phyloP scores from a whole-genome alignment of 2,113 vertebrate species.

The Pangasianodon gigas region DNA sequence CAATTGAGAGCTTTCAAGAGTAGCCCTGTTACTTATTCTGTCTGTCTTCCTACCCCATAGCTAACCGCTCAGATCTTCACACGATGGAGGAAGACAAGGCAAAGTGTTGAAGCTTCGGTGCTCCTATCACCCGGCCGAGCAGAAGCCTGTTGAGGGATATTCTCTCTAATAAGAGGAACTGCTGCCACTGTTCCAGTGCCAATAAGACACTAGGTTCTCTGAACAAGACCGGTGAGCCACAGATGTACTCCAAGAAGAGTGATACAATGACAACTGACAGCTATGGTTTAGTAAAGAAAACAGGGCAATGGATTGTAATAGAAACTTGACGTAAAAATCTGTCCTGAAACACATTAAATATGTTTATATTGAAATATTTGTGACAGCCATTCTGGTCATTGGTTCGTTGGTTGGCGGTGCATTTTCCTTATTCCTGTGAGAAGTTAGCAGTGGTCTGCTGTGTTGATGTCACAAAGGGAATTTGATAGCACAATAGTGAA shows the following conservation, averaged over 20 bases:
- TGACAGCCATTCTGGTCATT: too few relatives aligned
- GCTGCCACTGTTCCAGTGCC: conserved; percentile 15
- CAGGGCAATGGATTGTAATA: not conserved
- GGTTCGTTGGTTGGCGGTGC: not conserved
- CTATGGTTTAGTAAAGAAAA: not conserved
- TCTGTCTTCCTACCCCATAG: conserved; percentile 54
- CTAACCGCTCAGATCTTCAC: conserved; percentile 55
- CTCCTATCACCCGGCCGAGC: conserved; percentile 35
- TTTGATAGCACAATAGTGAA: not conserved
- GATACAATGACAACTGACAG: conserved; percentile 31
- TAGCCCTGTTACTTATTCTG: conserved; percentile 59
- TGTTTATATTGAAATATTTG: not conserved
- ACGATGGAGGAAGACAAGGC: conserved; percentile 55
- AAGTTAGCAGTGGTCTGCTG: not conserved
- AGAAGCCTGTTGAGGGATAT: conserved; percentile 44
- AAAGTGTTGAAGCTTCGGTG: conserved; percentile 48
- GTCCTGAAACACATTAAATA: conserved; percentile 38
- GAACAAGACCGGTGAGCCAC: conserved; percentile 23
- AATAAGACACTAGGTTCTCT: conserved; percentile 14
- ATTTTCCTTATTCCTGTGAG: not conserved
- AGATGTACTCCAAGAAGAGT: not conserved
- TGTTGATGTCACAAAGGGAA: not conserved
- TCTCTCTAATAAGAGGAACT: conserved; percentile 49
- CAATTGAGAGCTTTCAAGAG: conserved; percentile 60
- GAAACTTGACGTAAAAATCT: conserved; percentile 42